Conservation (phyloP, 2,113 vertebrate genomes). For the Elgaria multicarinata region DNA sequence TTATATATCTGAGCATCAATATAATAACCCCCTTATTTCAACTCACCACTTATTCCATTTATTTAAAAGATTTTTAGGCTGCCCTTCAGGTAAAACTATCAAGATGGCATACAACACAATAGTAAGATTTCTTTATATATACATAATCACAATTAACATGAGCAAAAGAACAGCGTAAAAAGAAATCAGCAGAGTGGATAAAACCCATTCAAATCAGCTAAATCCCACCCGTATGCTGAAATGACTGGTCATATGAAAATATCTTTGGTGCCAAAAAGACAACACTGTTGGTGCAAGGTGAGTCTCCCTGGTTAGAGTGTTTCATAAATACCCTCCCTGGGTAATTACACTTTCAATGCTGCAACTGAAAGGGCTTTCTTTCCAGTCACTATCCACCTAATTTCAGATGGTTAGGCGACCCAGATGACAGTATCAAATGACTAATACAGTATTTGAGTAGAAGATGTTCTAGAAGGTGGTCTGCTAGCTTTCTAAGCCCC, state of each 20-base stretch:
- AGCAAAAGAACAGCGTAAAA: too few species aligned
- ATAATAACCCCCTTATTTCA: constrained; percentile 11
- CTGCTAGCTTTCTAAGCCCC: not conserved
- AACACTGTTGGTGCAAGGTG: not conserved
- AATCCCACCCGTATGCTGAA: not conserved
- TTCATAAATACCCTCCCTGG: too few species aligned
- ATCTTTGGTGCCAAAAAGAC: too few species aligned
- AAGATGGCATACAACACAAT: not conserved
- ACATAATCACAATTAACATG: not conserved
- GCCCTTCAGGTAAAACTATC: too few species aligned
- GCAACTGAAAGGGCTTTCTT: too few species aligned
- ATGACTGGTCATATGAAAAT: not conserved
- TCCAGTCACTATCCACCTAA: not conserved
- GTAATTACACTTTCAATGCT: too few species aligned
- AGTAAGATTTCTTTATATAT: not conserved
- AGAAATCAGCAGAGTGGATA: not conserved
- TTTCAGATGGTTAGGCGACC: not conserved
- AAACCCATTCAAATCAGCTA: not conserved
- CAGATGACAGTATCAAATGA: not conserved
- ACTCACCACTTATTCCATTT: constrained; percentile 44
- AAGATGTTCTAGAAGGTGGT: not conserved
- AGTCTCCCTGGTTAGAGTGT: not conserved
- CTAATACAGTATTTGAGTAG: not conserved
- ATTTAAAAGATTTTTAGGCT: constrained; percentile 13
- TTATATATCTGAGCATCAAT: not conserved